Base-by-base conservation (phyloP, 2,888 invertebrate species). In the Nomada ferruginata region DNA sequence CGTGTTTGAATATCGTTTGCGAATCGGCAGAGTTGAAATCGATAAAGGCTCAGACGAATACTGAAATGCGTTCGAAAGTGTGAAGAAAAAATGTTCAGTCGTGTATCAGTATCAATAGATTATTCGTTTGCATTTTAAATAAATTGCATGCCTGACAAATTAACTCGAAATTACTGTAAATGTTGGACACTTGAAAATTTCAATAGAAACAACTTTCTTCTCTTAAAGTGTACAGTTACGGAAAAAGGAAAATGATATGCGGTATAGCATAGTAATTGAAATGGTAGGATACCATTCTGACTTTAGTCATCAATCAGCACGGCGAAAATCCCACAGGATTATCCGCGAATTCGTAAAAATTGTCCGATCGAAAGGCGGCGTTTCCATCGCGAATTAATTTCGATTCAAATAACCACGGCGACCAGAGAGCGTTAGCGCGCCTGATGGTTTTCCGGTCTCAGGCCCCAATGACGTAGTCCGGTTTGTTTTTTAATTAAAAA, bases 401-500 rank as follows among this genome's bases (percentile, higher is more conserved):
- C 47, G 18, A 71, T 64, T 65, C 23, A 44, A 65, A 65, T 60
- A 42, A 73, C 10, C 18, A 2, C 52, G 50, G 5, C 2, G 13
- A 26, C n/a, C 26, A 15, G 26, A 20, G 44, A 20, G 47, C 36
- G 36, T 36, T 18, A 44, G 11, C 47, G 20, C 23, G 59, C 50
- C 18, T 42, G 70, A 69, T 52, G 52, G 60, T 36, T 15, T 47
- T 69, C 57, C 69, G 66, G 47, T 70, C 64, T 47, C 72, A n/a
- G 42, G 11, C 18, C 47, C 47, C 70, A 36, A 59, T 63, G 71
- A 42, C 55, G 69, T 52, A 64, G n/a, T n/a, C 57, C 57, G 11
- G 75, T 83, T 75, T 83, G 81, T 84, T 84, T 85, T 85, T 85
- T 84, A 81, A 86, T 85, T 84, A 86, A 85, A 83, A 86, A 79